Evolutionary conservation across 2,888 invertebrate genomes (phyloP).

Genomic region (Conistra vaccinii): DNA sequence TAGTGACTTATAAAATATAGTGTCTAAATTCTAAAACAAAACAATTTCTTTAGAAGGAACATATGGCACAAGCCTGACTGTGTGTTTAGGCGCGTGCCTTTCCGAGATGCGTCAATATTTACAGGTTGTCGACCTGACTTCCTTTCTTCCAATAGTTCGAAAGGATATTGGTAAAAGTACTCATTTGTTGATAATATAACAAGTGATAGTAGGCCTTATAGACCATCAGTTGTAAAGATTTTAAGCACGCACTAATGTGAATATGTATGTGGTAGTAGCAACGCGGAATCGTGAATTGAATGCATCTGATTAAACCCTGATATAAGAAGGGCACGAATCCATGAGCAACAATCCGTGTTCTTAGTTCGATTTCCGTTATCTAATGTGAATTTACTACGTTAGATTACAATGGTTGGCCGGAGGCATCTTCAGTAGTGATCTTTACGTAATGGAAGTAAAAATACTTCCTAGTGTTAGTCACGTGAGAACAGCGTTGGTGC

Average conservation of each 20-base stretch:
- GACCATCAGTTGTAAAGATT: conserved; percentile 37
- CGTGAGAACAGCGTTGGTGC: conserved; percentile 81
- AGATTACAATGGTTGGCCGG: conserved; percentile 79
- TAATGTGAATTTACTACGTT: conserved; percentile 84
- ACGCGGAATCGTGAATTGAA: conserved; percentile 73
- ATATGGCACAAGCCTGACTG: conserved; percentile 72
- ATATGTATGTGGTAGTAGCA: conserved; percentile 59
- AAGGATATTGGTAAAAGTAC: conserved; percentile 72
- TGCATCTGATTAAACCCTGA: conserved; percentile 77
- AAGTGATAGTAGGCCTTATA: conserved; percentile 28
- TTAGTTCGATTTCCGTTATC: conserved; percentile 82
- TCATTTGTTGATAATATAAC: conserved; percentile 48
- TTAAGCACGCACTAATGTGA: conserved; percentile 57
- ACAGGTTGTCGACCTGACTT: conserved; percentile 83
- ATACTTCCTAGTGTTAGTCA: conserved; percentile 82
- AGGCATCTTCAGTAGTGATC: conserved; percentile 81
- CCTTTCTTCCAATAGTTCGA: conserved; percentile 71
- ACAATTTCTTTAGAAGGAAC: conserved; percentile 67
- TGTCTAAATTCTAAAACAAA: conserved; percentile 46
- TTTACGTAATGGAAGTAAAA: conserved; percentile 84
- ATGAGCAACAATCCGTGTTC: conserved; percentile 82
- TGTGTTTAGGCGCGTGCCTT: conserved; percentile 82
- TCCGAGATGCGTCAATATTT: conserved; percentile 86
- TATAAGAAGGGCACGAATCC: conserved; percentile 82
- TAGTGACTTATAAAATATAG: conserved; percentile 16